A percentile compares a stretch with the other conserved stretches of the same genome.
Conservation (phyloP, 2,797 vertebrate species). For the Adrianichthys oophorus region DNA sequence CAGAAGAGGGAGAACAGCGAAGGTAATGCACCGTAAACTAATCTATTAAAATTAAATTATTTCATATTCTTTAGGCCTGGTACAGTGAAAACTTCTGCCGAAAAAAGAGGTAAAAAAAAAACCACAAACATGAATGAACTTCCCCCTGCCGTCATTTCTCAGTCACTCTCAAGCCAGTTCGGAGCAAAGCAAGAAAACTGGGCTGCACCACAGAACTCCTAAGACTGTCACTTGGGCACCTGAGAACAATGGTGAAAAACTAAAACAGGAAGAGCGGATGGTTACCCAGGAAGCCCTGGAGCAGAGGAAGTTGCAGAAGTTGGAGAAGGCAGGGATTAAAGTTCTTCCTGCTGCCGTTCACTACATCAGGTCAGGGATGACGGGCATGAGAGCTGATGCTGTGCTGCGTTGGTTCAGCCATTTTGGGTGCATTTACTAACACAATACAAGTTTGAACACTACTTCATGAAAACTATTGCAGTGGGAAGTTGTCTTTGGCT, state of each 20-base stretch:
- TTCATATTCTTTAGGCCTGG: background rate
- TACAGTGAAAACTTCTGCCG: background rate
- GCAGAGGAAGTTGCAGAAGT: slow-evolving; percentile 79
- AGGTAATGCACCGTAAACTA: slow-evolving; percentile 67
- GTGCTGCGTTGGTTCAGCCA: slow-evolving; percentile 13
- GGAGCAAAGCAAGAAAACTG: slow-evolving; percentile 53
- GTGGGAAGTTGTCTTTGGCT: background rate
- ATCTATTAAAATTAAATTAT: background rate
- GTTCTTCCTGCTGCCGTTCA: slow-evolving; percentile 84
- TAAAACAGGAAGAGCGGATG: slow-evolving; percentile 68
- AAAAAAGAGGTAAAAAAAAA: slow-evolving; percentile 17
- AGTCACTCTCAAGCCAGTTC: slow-evolving; percentile 46
- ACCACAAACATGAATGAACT: slow-evolving; percentile 15
- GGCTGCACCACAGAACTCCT: slow-evolving; percentile 40
- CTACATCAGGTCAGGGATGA: slow-evolving; percentile 88
- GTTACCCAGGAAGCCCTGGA: slow-evolving; percentile 69
- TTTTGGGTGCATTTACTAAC: slow-evolving; percentile 37
- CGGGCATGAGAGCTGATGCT: slow-evolving; percentile 22
- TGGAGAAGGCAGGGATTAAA: slow-evolving; percentile 89
- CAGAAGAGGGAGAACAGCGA: slow-evolving; percentile 85
- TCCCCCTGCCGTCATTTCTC: slow-evolving; percentile 21
- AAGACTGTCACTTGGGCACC: slow-evolving; percentile 75
- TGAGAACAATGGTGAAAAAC: slow-evolving; percentile 49
- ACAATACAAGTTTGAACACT: slow-evolving; percentile 4
- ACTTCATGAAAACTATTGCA: slow-evolving; percentile 12